phyloP scores from a whole-genome alignment of 2,113 vertebrate species.

The Limnothrissa miodon region DNA sequence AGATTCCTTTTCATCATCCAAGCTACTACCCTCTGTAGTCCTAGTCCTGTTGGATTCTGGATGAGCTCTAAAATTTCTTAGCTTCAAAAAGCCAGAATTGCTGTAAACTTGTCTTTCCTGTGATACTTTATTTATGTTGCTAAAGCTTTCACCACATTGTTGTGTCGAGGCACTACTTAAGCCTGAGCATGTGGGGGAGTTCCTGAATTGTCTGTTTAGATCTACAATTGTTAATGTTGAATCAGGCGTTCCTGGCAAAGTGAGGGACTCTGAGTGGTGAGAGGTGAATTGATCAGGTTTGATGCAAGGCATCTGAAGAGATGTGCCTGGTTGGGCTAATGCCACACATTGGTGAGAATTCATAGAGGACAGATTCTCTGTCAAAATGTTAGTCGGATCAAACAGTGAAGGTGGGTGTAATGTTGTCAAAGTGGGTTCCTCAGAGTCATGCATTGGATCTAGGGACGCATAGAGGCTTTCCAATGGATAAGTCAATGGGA shows the following conservation, averaged over 20 bases:
- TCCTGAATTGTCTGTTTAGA: neutral
- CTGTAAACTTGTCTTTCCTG: neutral
- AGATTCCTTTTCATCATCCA: neutral
- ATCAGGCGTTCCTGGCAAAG: neutral
- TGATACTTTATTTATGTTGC: neutral
- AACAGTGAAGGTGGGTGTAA: neutral
- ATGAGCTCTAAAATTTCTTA: neutral
- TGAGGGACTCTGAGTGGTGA: neutral
- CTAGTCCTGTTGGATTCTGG: neutral
- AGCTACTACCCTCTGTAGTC: neutral
- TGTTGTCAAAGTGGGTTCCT: neutral
- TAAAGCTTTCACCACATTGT: neutral
- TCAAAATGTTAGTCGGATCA: neutral
- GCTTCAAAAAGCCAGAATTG: neutral
- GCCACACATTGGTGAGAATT: neutral
- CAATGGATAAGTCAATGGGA: neutral
- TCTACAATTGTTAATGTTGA: neutral
- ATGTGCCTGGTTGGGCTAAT: neutral
- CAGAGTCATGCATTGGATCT: neutral
- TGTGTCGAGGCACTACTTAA: neutral
- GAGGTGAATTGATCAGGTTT: neutral
- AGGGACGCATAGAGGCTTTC: neutral
- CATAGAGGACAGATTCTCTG: neutral
- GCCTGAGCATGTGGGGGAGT: neutral
- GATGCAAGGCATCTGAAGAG: neutral